A percentile compares a stretch with the other conserved stretches of the same genome.
Conservation (phyloP, 2,113 vertebrate genomes). For the Sitta europaea region DNA sequence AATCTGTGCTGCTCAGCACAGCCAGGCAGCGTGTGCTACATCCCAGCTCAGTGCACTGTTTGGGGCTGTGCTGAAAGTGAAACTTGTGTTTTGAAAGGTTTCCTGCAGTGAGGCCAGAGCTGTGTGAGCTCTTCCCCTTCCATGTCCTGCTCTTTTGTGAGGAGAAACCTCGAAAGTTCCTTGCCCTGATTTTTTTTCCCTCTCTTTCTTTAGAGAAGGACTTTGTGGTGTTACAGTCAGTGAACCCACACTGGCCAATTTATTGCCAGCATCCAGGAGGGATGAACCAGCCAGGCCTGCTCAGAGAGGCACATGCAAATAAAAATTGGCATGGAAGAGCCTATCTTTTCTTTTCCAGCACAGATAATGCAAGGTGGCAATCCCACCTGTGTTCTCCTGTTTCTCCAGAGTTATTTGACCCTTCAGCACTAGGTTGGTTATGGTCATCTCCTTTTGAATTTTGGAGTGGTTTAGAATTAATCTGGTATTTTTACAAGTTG, state of each 20-base stretch:
- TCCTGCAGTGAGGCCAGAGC: background rate
- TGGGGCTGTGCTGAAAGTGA: slow-evolving; percentile 8
- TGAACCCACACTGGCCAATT: background rate
- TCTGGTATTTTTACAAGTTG: background rate
- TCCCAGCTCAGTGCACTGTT: fast-evolving
- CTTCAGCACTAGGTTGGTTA: background rate
- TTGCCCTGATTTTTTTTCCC: background rate
- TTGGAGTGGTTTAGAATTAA: background rate
- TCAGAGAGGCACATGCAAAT: background rate
- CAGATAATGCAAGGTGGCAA: background rate
- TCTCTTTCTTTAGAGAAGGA: background rate
- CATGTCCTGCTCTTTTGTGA: background rate
- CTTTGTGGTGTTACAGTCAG: background rate
- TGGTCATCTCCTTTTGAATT: background rate
- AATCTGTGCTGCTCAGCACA: slow-evolving; percentile 7
- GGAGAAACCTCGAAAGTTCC: slow-evolving; percentile 18
- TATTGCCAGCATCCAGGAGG: background rate
- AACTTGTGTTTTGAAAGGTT: slow-evolving; percentile 51
- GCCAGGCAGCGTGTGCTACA: fast-evolving
- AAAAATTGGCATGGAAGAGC: background rate
- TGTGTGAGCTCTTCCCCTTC: slow-evolving; percentile 14
- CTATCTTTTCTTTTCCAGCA: background rate
- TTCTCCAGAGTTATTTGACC: background rate
- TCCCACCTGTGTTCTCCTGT: background rate
- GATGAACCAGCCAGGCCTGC: background rate